phyloP scores from a whole-genome alignment of 1,140 invertebrate genomes.

The Bradynema listronoti region DNA sequence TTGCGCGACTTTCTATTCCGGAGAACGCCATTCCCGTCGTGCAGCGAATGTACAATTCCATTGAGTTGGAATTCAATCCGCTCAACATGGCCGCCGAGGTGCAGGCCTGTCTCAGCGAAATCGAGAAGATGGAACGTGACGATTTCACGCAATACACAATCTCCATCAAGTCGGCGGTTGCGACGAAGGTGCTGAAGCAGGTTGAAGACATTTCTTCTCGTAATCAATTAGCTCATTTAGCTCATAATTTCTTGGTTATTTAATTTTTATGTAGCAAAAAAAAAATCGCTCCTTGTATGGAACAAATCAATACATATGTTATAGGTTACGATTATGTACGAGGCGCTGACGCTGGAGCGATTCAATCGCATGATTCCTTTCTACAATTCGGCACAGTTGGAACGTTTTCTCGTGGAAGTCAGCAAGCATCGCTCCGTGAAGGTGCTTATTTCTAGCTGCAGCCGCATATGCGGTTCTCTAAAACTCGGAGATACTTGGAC shows the following conservation, averaged over 20 bases:
- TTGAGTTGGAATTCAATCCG: constrained; percentile 54
- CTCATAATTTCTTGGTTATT: neutral
- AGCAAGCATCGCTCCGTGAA: constrained; percentile 50
- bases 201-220: constrained; percentile 19
- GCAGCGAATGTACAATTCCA: constrained; percentile 39
- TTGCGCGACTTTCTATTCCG: constrained; percentile 47
- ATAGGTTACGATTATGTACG: constrained; percentile 50
- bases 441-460: neutral
- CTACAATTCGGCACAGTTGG: constrained; percentile 42
- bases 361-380: constrained; percentile 50
- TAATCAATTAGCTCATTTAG: neutral
- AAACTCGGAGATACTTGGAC: too few species aligned
- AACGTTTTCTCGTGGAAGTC: constrained; percentile 49
- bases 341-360: constrained; percentile 48
- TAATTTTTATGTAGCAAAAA: neutral
- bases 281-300: neutral
- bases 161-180: constrained; percentile 38
- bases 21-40: constrained; percentile 40
- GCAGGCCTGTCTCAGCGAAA: constrained; percentile 22
- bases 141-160: constrained; percentile 44
- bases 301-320: constrained; percentile 15
- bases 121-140: constrained; percentile 15
- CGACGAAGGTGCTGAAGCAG: constrained; percentile 52
- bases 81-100: constrained; percentile 33
- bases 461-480: too few species aligned